phyloP scores from a whole-genome alignment of 2,797 vertebrate species.

The Lithobates pipiens region DNA sequence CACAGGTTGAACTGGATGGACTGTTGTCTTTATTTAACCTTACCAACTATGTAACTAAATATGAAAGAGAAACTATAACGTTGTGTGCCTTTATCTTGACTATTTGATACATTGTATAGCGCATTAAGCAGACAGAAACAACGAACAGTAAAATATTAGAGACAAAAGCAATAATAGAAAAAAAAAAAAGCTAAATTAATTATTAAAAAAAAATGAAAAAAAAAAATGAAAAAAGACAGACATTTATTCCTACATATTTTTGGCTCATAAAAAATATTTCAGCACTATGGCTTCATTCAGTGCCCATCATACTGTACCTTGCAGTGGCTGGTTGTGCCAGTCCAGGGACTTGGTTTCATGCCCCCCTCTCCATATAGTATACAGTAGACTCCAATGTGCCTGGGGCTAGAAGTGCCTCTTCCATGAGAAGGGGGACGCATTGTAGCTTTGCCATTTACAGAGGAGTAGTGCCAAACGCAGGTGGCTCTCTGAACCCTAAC shows the following conservation, averaged over 20 bases:
- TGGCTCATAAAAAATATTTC: neutral
- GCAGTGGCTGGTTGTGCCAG: slow-evolving; percentile 20
- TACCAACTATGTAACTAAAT: no score
- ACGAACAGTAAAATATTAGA: no score
- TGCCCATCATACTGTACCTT: slow-evolving; percentile 59
- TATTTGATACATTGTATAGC: no score
- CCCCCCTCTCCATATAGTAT: neutral
- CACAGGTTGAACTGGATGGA: no score
- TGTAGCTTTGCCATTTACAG: slow-evolving; percentile 40
- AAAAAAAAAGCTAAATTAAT: no score
- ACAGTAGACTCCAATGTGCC: neutral
- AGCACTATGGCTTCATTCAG: neutral
- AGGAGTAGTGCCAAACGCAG: slow-evolving; percentile 67
- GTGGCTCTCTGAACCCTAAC: slow-evolving; percentile 70
- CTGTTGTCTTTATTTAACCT: no score
- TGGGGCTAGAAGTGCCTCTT: neutral
- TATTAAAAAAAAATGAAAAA: neutral
- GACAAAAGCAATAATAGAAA: no score
- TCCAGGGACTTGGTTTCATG: neutral
- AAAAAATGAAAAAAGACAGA: neutral
- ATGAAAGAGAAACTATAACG: no score
- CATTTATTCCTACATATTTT: neutral
- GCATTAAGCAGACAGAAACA: no score
- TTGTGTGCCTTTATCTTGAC: no score
- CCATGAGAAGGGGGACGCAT: neutral